Percentiles rank a stretch among this genome's conserved stretches.
Evolutionary conservation across 2,888 invertebrate genomes (phyloP).

Genomic region (Lapara coniferarum): DNA sequence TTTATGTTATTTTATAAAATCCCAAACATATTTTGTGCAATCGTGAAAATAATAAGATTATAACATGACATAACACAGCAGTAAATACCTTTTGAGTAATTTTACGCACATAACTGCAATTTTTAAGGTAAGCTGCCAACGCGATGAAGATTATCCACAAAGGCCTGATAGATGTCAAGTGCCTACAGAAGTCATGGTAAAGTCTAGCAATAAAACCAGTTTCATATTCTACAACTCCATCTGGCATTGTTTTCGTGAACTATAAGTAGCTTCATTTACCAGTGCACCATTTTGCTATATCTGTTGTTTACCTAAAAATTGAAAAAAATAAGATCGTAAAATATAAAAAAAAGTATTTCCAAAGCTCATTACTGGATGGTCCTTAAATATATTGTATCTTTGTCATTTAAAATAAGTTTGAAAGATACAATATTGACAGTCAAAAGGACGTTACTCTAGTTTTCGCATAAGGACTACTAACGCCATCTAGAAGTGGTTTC

Average conservation of each 20-base stretch:
- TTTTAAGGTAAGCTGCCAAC: conserved; percentile 33
- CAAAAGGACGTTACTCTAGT: too few relatives aligned
- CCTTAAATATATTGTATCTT: too few relatives aligned
- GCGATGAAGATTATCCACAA: conserved; percentile 17
- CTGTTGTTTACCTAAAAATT: neutral
- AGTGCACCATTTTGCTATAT: neutral
- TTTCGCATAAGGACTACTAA: neutral
- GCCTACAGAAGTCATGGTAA: conserved; percentile 48
- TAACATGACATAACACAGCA: too few relatives aligned
- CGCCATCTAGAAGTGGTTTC: neutral
- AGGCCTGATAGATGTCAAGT: conserved; percentile 51
- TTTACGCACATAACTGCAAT: neutral
- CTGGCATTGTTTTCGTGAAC: neutral
- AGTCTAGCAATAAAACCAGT: conserved; percentile 8
- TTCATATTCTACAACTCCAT: neutral
- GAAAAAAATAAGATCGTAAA: too few relatives aligned
- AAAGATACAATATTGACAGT: too few relatives aligned
- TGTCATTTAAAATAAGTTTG: too few relatives aligned
- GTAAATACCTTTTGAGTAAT: neutral
- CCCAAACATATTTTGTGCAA: too few relatives aligned
- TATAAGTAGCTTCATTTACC: too few relatives aligned
- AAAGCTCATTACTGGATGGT: too few relatives aligned
- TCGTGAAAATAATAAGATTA: too few relatives aligned
- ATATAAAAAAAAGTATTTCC: neutral
- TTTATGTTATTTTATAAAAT: too few relatives aligned